Conservation (phyloP, 2,888 invertebrate species). For the Pheosia tremula region DNA sequence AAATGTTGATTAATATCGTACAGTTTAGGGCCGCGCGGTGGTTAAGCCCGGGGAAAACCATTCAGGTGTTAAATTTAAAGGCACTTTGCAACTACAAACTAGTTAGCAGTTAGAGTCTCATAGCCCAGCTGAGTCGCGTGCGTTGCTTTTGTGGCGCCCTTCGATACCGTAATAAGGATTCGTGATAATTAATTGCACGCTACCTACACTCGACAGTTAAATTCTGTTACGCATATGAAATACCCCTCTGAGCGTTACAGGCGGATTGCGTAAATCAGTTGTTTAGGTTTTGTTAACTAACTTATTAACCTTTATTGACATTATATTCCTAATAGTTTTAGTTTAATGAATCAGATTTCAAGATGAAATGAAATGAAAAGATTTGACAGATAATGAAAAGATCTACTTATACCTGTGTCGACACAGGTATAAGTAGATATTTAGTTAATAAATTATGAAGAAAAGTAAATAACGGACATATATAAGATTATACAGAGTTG, state of each 20-base stretch:
- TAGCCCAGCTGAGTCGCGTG: conserved; percentile 54
- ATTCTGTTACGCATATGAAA: not conserved
- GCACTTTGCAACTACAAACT: conserved; percentile 73
- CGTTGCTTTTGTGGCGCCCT: conserved; percentile 45
- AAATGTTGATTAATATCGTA: conserved; percentile 80
- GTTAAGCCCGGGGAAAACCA: conserved; percentile 49
- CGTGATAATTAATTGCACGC: conserved; percentile 40
- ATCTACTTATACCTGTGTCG: too few species aligned
- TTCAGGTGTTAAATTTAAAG: conserved; percentile 72
- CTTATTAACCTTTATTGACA: too few species aligned
- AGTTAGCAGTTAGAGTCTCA: conserved; percentile 61
- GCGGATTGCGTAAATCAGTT: too few species aligned
- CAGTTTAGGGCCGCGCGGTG: conserved; percentile 58
- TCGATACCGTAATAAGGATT: conserved; percentile 47
- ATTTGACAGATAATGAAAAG: too few species aligned
- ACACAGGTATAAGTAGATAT: too few species aligned
- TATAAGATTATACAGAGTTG: too few species aligned
- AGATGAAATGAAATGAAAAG: too few species aligned
- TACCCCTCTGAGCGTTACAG: not conserved
- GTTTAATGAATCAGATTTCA: too few species aligned
- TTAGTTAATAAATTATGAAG: too few species aligned
- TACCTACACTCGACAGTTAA: conserved; percentile 10
- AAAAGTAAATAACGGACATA: too few species aligned
- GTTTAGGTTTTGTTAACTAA: too few species aligned
- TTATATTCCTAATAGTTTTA: too few species aligned